Conservation (phyloP, 2,797 vertebrate genomes). For the Characodon lateralis region DNA sequence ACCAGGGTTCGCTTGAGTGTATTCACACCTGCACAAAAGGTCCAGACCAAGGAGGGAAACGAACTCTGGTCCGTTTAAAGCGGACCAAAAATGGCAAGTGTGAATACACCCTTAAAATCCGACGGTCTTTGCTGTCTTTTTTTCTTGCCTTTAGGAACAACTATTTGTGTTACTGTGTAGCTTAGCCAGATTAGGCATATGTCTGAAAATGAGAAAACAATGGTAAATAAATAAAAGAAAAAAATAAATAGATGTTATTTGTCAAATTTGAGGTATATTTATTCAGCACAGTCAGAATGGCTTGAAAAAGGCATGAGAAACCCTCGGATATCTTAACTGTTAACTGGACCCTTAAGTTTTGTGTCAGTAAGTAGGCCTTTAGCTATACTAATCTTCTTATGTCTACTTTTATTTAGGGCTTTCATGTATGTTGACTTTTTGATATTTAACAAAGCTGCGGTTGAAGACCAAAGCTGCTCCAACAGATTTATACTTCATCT, state of each 20-base stretch:
- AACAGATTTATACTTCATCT: slow-evolving; percentile 30
- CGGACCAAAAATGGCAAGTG: too few species aligned
- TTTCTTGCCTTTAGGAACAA: background rate
- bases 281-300: background rate
- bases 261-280: background rate
- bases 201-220: background rate
- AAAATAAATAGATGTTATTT: background rate
- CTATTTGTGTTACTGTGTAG: background rate
- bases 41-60: too few species aligned
- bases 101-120: too few species aligned
- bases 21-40: too few species aligned
- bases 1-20: too few species aligned
- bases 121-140: background rate
- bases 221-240: background rate
- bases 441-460: too few species aligned
- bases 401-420: background rate
- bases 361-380: background rate
- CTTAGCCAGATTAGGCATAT: background rate
- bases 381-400: background rate
- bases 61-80: too few species aligned
- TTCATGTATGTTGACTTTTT: too few species aligned
- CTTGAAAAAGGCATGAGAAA: background rate
- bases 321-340: too few species aligned
- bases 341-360: background rate
- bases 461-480: slow-evolving; percentile 15